Evolutionary conservation across 2,113 vertebrate species (phyloP), one percentile per base, ranked within the genome.

Genomic region (Macheiramphus alcinus): DNA sequence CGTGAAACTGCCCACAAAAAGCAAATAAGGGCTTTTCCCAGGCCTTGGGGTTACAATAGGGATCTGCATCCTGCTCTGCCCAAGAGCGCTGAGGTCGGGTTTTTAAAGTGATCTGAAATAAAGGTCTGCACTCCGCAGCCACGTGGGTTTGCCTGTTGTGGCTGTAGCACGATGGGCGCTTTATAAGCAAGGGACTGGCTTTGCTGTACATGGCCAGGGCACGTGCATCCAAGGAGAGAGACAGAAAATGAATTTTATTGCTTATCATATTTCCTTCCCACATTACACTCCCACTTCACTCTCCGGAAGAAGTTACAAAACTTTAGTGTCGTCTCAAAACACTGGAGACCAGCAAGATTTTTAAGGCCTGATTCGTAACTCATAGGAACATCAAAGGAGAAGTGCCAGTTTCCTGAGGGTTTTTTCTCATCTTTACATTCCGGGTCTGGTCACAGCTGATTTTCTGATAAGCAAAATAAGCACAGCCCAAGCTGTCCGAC

Each of bases 21-120:
- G 42, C 14, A 91, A 95, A 53, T 32, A 78, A 53, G 29, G 80
- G 42, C 13, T 92, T 63, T 73, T 36, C 16, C 34, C 31, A 52
- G 23, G 52, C 66, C 29, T 59, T 38, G 45, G n/a, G 53, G 20
- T 40, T 76, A 17, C 17, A 14, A 14, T 18, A 67, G 61, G n/a
- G 61, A 71, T 42, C 66, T 40, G 20, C 56, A 56, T 11, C n/a
- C n/a, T 80, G 70, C 36, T 76, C 47, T 79, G 40, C 31, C 43
- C 1, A 0, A 40, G 12, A 14, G 10, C 1, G 0, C 25, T 48
- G 79, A 34, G 11, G 53, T 42, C 3, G 0, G 16, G 29, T 55
- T 80, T 80, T 62, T 26, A 17, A 18, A 32, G 29, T 4, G 25
- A 18, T 27, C 48, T 52, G n/a, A 48, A 59, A 26, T 2, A 10